Evolutionary conservation across 2,888 invertebrate species (phyloP).

Genomic region (Tenodera sinensis): DNA sequence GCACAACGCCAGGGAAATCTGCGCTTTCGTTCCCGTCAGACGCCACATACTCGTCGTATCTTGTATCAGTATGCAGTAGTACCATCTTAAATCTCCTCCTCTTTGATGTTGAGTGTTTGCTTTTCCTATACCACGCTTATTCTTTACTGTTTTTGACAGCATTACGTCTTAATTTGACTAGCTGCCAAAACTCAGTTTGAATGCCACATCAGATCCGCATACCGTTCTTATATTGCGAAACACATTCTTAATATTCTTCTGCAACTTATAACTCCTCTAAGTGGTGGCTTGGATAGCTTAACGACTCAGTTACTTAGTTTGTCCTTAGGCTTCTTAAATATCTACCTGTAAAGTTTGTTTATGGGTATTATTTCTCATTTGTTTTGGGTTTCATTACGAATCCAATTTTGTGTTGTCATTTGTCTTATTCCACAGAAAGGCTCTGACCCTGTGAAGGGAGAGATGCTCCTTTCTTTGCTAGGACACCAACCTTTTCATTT

Average conservation of each 20-base stretch:
- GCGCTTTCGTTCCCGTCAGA: background rate
- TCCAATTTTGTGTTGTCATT: too few relatives aligned
- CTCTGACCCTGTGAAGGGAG: too few relatives aligned
- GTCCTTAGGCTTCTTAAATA: too few relatives aligned
- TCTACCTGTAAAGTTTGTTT: too few relatives aligned
- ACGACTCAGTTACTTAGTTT: too few relatives aligned
- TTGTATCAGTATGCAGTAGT: background rate
- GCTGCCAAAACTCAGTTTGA: background rate
- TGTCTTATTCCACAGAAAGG: too few relatives aligned
- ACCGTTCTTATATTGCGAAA: background rate
- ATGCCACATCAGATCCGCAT: background rate
- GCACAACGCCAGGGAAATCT: background rate
- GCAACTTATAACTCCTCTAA: background rate
- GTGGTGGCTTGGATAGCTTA: too few relatives aligned
- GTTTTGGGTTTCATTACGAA: too few relatives aligned
- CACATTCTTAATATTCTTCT: background rate
- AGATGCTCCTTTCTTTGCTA: too few relatives aligned
- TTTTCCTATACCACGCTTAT: background rate
- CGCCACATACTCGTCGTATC: background rate
- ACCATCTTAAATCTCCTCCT: background rate
- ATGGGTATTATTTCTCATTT: too few relatives aligned
- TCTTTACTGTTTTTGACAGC: background rate
- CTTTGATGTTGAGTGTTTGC: background rate
- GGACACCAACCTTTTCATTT: too few relatives aligned
- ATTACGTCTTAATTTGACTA: background rate